phyloP scores from a whole-genome alignment of 2,888 invertebrate genomes.

The Tachina grossa region DNA sequence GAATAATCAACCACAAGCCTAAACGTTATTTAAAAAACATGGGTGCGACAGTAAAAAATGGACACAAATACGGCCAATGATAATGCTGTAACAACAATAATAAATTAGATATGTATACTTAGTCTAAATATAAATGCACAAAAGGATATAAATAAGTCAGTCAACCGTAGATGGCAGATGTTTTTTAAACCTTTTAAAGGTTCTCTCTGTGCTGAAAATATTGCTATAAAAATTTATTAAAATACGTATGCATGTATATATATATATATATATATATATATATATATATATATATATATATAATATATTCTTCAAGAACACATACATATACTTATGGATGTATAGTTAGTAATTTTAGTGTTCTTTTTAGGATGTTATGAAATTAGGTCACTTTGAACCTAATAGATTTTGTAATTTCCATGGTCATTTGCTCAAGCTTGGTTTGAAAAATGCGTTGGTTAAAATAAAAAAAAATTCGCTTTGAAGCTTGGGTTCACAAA shows the following conservation, averaged over 20 bases:
- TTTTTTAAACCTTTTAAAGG: conserved; percentile 26
- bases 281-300: too few species aligned
- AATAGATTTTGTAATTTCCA: conserved; percentile 46
- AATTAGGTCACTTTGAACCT: conserved; percentile 62
- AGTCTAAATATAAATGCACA: conserved; percentile 7
- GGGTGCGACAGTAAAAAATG: conserved; percentile 7
- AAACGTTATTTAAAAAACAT: conserved; percentile 17
- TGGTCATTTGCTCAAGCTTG: conserved; percentile 23
- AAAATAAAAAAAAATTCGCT: background rate
- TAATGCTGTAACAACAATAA: conserved; percentile 39
- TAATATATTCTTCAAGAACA: too few species aligned
- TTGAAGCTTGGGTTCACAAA: background rate
- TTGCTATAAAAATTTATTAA: too few species aligned
- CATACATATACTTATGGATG: too few species aligned
- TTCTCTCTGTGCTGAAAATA: too few species aligned
- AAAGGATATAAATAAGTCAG: conserved; percentile 32
- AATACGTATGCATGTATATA: too few species aligned
- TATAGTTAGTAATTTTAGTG: background rate
- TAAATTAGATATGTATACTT: conserved; percentile 5
- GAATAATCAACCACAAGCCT: conserved; percentile 49
- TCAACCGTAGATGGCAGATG: conserved; percentile 61
- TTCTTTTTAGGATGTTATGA: conserved; percentile 29
- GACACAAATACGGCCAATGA: conserved; percentile 31
- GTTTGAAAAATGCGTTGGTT: background rate
- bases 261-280: too few species aligned